Conservation (phyloP, 2,113 vertebrate species). For the Piliocolobus tephrosceles region DNA sequence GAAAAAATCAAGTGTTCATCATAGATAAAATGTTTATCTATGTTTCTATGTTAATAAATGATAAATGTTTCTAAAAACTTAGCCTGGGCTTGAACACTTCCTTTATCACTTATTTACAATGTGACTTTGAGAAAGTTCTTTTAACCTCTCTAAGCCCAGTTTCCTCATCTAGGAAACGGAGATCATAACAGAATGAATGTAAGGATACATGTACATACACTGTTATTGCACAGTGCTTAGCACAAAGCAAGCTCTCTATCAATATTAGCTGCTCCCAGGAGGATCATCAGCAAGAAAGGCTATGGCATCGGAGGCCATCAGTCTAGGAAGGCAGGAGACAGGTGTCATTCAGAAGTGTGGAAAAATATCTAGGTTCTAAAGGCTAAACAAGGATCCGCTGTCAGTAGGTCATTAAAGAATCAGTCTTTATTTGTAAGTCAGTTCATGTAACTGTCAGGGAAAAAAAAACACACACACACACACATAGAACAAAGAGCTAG, state of each 20-base stretch:
- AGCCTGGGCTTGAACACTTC: background rate
- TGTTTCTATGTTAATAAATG: no score
- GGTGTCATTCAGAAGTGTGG: background rate
- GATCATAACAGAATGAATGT: background rate
- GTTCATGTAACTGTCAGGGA: background rate
- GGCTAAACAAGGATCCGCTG: background rate
- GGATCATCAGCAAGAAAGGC: background rate
- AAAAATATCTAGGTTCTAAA: background rate
- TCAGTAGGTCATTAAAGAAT: background rate
- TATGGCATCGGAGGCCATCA: background rate
- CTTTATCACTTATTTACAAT: background rate
- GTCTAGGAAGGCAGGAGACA: background rate
- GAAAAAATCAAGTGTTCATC: background rate
- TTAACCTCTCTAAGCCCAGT: background rate
- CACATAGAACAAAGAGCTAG: background rate
- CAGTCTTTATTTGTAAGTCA: background rate
- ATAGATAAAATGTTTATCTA: background rate
- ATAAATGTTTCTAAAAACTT: constrained; percentile 4
- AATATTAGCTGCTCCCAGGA: background rate
- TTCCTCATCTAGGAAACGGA: background rate
- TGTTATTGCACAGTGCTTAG: background rate
- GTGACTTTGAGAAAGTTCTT: background rate
- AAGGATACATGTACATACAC: background rate
- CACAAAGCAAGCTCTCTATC: background rate
- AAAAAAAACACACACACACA: no score